phyloP scores from a whole-genome alignment of 2,888 invertebrate genomes.

The Cataglyphis altisquamis region DNA sequence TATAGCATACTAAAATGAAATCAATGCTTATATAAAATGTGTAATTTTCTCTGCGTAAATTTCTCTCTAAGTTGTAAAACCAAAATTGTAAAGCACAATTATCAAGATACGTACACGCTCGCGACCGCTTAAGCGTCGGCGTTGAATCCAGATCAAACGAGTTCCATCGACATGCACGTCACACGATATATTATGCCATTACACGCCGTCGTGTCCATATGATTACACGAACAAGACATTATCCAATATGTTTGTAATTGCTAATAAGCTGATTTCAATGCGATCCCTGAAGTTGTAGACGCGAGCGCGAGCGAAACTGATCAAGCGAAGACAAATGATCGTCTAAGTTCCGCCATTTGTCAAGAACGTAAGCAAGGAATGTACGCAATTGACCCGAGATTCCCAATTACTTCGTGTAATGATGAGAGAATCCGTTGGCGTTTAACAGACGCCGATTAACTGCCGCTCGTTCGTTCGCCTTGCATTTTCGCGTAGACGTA shows the following conservation, averaged over 20 bases:
- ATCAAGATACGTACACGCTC: neutral
- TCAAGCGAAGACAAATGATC: conserved; percentile 30
- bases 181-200: conserved; percentile 18
- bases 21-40: neutral
- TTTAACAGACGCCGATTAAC: conserved; percentile 32
- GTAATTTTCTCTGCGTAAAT: neutral
- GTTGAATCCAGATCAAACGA: conserved; percentile 9
- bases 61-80: neutral
- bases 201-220: neutral
- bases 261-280: conserved; percentile 21
- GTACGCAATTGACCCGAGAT: conserved; percentile 47
- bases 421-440: conserved; percentile 35
- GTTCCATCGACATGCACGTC: neutral
- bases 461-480: conserved; percentile 2
- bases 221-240: conserved; percentile 18
- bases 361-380: conserved; percentile 33
- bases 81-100: neutral
- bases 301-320: conserved; percentile 9
- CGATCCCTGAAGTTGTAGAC: conserved; percentile 18
- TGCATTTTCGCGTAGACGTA: conserved; percentile 40
- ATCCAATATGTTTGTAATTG: conserved; percentile 26
- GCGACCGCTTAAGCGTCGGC: neutral
- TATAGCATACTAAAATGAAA: too few relatives aligned
- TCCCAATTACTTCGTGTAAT: conserved; percentile 45
- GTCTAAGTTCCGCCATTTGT: conserved; percentile 34